Base-by-base conservation (phyloP, 23 tunicate genomes). In the Trididemnum nubilum region DNA sequence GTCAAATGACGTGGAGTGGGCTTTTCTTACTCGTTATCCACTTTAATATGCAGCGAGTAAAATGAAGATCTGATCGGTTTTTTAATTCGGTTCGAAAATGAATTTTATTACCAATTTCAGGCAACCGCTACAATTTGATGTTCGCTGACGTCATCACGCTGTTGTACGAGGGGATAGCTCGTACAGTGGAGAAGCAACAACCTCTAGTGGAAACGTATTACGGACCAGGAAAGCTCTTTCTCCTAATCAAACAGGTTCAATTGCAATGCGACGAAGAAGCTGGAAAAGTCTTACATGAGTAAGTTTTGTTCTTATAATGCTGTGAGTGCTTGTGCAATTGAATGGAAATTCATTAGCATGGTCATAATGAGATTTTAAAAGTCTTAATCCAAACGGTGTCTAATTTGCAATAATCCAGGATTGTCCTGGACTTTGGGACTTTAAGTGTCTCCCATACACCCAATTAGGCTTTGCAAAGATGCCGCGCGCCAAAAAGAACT, bases 151-250 rank as follows among this genome's bases (percentile, higher is more conserved):
- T 91, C 3, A 38, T 89, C 29, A 94, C 98, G 2, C 36, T 94
- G 21, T 80, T 94, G 3, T 94, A 84, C 76, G 98, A 94, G 51
- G 94, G 94, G 33, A 94, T 94, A 37, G 99, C 99, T 21, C 71
- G 96, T 0, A 86, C 95, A 3, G 87, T 95, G 0, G 99, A 95
- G 65, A 95, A 90, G 60, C 95, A 90, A 36, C 99, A 95, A 67
- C 96, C 96, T 52, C 81, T 95, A 26, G 99, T 95, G 49, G 99
- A 95, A 39, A 95, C 99, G 1, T 95, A 95, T 58, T 95, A 95
- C 79, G 99, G 99, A 0, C 99, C 99, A 37, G 99, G 99, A 71
- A 90, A 95, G 77, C 75, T 95, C 64, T 83, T 86, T 69, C 61
- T 80, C 28, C 35, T 95, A 57, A 95, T 95, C 60, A 85, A 89